These are phyloP conservation scores for Agrotis puta DNA, from an alignment of 2,888 invertebrate species.

Conservation along the genomic window DNA sequence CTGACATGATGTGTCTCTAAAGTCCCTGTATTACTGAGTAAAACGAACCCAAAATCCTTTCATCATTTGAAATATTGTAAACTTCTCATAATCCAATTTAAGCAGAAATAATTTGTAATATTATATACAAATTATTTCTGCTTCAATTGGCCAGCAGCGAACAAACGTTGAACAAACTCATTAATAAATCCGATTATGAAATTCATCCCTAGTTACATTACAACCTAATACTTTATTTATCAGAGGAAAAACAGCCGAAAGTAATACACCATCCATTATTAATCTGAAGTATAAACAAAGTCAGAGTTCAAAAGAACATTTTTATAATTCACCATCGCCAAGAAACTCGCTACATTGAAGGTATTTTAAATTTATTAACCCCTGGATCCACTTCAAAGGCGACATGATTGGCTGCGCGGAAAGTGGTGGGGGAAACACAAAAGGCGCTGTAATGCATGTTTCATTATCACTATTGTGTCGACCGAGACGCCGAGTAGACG, in stretches of 20 bases:
- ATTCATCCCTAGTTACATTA: background rate
- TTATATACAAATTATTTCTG: background rate
- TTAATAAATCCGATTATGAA: constrained; percentile 13
- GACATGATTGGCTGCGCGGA: constrained; percentile 74
- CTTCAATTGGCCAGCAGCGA: background rate
- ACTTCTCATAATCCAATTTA: no score
- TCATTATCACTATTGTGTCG: constrained; percentile 82
- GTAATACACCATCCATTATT: constrained; percentile 32
- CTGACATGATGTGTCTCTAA: background rate
- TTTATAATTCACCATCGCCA: constrained; percentile 57
- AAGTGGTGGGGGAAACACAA: constrained; percentile 72
- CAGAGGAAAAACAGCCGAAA: constrained; percentile 28
- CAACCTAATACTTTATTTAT: constrained; percentile 36
- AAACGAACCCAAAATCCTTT: no score
- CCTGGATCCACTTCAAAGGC: constrained; percentile 69
- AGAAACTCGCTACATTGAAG: constrained; percentile 54
- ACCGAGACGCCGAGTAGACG: constrained; percentile 77
- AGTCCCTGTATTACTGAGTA: no score
- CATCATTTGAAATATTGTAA: no score
- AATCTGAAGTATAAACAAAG: constrained; percentile 43
- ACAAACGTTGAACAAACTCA: background rate
- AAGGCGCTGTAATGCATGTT: constrained; percentile 78
- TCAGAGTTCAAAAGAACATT: constrained; percentile 46
- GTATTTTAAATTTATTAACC: constrained; percentile 79
- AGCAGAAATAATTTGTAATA: background rate